Evolutionary conservation across 2,113 vertebrate species (phyloP).

Genomic region (Neopipo cinnamomea): DNA sequence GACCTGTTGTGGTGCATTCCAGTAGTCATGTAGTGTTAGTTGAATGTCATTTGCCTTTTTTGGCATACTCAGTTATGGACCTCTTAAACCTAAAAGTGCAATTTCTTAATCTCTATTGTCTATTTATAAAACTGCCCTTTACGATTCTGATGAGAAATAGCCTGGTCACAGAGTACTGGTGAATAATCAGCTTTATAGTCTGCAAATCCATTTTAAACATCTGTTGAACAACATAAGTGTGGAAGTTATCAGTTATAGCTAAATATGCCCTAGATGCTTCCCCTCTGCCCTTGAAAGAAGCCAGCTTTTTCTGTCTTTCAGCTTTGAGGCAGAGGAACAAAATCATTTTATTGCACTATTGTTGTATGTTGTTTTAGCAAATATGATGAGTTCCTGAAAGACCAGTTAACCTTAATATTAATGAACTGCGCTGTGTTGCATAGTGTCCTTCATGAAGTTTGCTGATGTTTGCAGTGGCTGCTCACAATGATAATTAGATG

Average conservation of each 20-base stretch:
- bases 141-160: neutral
- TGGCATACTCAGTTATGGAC: neutral
- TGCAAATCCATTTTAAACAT: neutral
- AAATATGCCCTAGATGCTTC: neutral
- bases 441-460: neutral
- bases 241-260: neutral
- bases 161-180: neutral
- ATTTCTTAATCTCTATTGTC: neutral
- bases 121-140: slow-evolving; percentile 5
- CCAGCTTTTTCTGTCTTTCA: neutral
- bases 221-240: neutral
- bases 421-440: neutral
- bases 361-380: neutral
- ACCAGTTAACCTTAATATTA: neutral
- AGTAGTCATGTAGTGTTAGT: neutral
- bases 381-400: neutral
- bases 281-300: neutral
- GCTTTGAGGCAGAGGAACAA: neutral
- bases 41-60: neutral
- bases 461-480: neutral
- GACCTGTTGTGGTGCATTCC: neutral
- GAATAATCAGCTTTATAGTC: slow-evolving; percentile 2
- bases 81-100: neutral
- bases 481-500: neutral
- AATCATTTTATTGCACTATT: neutral